Percentiles rank a stretch among this genome's conserved stretches.
Conservation (phyloP, 2,113 vertebrate species). For the Vanacampus margaritifer region DNA sequence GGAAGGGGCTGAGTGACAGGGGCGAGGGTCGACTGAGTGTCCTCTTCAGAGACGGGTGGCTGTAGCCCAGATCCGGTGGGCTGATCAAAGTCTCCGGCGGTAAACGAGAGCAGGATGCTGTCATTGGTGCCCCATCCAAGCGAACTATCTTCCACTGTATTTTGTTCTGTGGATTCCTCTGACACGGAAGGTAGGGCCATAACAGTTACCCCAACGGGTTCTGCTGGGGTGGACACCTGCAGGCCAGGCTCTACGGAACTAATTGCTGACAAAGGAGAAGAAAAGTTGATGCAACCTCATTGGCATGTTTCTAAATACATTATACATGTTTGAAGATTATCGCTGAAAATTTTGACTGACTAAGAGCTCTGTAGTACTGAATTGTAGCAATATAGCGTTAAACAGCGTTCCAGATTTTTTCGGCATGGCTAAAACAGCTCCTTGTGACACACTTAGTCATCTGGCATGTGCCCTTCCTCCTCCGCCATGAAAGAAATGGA, state of each 20-base stretch:
- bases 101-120: neutral
- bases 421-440: too few relatives aligned
- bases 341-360: too few relatives aligned
- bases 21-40: neutral
- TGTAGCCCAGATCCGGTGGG: slow-evolving; percentile 39
- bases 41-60: neutral
- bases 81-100: neutral
- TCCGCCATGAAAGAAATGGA: too few relatives aligned
- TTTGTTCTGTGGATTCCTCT: neutral
- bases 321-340: too few relatives aligned
- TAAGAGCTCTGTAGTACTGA: too few relatives aligned
- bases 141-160: neutral
- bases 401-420: too few relatives aligned
- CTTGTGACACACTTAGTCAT: too few relatives aligned
- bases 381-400: too few relatives aligned
- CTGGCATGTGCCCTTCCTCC: too few relatives aligned
- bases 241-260: neutral
- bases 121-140: neutral
- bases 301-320: neutral
- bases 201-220: neutral
- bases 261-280: slow-evolving; percentile 6
- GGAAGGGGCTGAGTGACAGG: neutral
- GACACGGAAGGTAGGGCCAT: neutral
- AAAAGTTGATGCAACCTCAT: neutral
- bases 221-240: neutral